Percentiles rank a stretch among this genome's conserved stretches.
phyloP scores from a whole-genome alignment of 2,113 vertebrate species.

The Odontesthes bonariensis region DNA sequence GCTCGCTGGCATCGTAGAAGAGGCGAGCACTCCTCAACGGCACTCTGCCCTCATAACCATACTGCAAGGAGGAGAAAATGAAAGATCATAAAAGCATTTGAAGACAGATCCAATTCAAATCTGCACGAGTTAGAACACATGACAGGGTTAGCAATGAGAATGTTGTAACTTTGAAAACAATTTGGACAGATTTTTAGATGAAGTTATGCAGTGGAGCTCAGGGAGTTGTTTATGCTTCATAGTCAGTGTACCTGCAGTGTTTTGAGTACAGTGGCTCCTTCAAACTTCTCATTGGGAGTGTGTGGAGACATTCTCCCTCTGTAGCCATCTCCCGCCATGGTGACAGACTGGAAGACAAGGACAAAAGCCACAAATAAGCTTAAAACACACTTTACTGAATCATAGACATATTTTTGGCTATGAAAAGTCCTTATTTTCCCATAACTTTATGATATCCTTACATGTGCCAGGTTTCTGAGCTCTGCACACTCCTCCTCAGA shows the following conservation, averaged over 20 bases:
- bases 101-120: rapidly evolving
- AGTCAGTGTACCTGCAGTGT: conserved; percentile 87
- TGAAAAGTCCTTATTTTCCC: not conserved
- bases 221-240: not conserved
- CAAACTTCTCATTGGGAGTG: conserved; percentile 96
- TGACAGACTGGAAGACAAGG: conserved; percentile 82
- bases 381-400: not conserved
- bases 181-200: not conserved
- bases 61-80: conserved; percentile 33
- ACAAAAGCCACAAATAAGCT: not conserved
- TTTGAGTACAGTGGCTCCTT: conserved; percentile 95
- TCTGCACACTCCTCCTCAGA: conserved; percentile 89
- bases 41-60: conserved; percentile 91
- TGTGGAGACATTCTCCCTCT: conserved; percentile 95
- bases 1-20: conserved; percentile 95
- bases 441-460: conserved; percentile 73
- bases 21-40: conserved; percentile 91
- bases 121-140: too few species aligned
- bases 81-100: not conserved
- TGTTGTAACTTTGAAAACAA: too few species aligned
- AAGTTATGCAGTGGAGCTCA: not conserved
- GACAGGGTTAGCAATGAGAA: too few species aligned
- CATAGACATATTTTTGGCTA: not conserved
- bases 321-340: conserved; percentile 94
- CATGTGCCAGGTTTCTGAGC: conserved; percentile 89